Evolutionary conservation across 2,113 vertebrate species (phyloP).

Genomic region (Aptenodytes forsteri): DNA sequence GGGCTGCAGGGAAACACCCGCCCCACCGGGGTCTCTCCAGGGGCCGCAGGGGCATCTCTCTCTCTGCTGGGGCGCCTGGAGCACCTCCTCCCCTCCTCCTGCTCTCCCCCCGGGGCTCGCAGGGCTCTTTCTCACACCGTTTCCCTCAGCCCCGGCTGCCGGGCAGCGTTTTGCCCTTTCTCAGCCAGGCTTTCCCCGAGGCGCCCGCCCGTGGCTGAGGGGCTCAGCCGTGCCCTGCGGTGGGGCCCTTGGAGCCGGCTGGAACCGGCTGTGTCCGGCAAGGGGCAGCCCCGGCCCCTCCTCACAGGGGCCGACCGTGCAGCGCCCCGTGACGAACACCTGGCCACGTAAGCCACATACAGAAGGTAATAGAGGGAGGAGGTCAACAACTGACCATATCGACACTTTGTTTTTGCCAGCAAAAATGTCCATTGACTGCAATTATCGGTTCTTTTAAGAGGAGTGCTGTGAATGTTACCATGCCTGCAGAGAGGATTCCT

Average conservation of each 20-base stretch:
- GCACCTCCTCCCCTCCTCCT: not conserved
- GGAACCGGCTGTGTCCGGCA: not conserved
- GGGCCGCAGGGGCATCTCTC: not conserved
- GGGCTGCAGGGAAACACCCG: not conserved
- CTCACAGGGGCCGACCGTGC: fast-evolving
- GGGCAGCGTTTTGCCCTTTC: not conserved
- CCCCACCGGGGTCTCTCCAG: not conserved
- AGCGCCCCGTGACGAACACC: fast-evolving
- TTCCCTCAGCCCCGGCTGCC: not conserved
- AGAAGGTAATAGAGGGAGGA: not conserved
- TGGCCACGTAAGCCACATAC: fast-evolving
- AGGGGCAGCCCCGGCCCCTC: fast-evolving
- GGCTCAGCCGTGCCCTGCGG: not conserved
- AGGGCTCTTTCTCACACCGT: not conserved
- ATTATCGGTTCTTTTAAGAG: not conserved
- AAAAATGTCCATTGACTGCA: not conserved
- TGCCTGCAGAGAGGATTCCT: not conserved
- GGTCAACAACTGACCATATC: not conserved
- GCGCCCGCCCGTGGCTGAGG: not conserved
- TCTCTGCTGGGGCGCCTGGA: not conserved
- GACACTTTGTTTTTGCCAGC: not conserved
- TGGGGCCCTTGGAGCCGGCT: fast-evolving
- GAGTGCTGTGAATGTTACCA: not conserved
- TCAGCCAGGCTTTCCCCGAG: not conserved
- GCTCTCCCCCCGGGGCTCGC: not conserved